phyloP scores from a whole-genome alignment of 2,113 vertebrate genomes.

The Gobiocypris rarus region DNA sequence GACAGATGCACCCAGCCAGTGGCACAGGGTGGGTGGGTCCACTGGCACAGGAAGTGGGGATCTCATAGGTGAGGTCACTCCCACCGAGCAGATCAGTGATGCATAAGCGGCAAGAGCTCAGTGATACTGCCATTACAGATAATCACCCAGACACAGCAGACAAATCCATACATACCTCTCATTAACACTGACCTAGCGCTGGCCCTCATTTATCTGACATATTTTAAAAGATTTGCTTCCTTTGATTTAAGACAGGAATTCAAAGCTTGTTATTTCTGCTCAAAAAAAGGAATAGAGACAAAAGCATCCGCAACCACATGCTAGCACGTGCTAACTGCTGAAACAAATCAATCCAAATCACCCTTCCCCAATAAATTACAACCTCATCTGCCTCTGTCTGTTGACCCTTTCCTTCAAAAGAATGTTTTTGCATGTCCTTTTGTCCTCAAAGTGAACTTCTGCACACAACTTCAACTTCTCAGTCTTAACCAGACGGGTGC shows the following conservation, averaged over 20 bases:
- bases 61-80: constrained; percentile 55
- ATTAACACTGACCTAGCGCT: constrained; percentile 41
- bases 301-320: constrained; percentile 4
- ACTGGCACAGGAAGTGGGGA: constrained; percentile 58
- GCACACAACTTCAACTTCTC: not conserved
- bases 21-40: constrained; percentile 52
- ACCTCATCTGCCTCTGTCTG: constrained; percentile 20
- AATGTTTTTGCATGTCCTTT: constrained; percentile 46
- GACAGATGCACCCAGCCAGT: constrained; percentile 77
- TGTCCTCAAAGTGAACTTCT: constrained; percentile 24
- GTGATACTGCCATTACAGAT: constrained; percentile 54
- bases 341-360: constrained; percentile 27
- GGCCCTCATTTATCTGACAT: constrained; percentile 48
- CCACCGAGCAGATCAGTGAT: constrained; percentile 50
- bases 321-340: not conserved
- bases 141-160: constrained; percentile 53
- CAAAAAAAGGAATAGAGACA: constrained; percentile 29
- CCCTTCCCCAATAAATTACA: constrained; percentile 44
- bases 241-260: constrained; percentile 30
- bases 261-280: constrained; percentile 41
- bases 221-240: constrained; percentile 45
- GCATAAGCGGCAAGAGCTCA: constrained; percentile 53
- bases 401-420: constrained; percentile 44
- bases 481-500: constrained; percentile 1
- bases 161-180: constrained; percentile 49